A percentile compares a stretch with the other conserved stretches of the same genome.
Evolutionary conservation across 1,140 invertebrate species (phyloP).

Genomic region (Aporrectodea caliginosa): DNA sequence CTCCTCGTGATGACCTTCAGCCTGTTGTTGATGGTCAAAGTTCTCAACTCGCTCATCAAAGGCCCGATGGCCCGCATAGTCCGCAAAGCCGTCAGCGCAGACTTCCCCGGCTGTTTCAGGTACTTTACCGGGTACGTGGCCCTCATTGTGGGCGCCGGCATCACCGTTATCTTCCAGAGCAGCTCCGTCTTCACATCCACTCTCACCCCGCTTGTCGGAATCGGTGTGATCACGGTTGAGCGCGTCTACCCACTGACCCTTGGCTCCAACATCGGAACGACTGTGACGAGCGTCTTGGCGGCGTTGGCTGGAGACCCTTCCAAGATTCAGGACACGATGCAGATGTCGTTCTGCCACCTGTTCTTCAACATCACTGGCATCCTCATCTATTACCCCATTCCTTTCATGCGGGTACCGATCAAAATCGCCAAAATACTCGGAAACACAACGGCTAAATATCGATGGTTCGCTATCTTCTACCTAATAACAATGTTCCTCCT

Average conservation of each 20-base stretch:
- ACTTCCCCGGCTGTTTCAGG: constrained; percentile 54
- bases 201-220: constrained; percentile 60
- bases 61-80: constrained; percentile 57
- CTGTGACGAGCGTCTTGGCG: constrained; percentile 58
- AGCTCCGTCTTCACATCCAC: constrained; percentile 63
- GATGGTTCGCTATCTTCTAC: constrained; percentile 63
- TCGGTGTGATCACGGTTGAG: constrained; percentile 60
- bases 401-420: constrained; percentile 60
- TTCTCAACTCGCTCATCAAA: constrained; percentile 43
- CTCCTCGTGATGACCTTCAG: constrained; percentile 54
- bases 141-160: constrained; percentile 56
- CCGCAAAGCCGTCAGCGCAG: constrained; percentile 56
- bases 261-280: constrained; percentile 62
- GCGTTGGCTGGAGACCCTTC: constrained; percentile 49
- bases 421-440: constrained; percentile 59
- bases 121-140: constrained; percentile 59
- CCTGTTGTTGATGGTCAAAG: constrained; percentile 59
- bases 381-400: constrained; percentile 63
- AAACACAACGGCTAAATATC: constrained; percentile 57
- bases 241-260: constrained; percentile 60
- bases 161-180: constrained; percentile 62
- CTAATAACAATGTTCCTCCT: constrained; percentile 60
- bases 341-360: constrained; percentile 39
- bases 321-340: constrained; percentile 4
- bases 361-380: constrained; percentile 55